Conservation (phyloP, 1,140 invertebrate genomes). For the Bradynema listronoti region DNA sequence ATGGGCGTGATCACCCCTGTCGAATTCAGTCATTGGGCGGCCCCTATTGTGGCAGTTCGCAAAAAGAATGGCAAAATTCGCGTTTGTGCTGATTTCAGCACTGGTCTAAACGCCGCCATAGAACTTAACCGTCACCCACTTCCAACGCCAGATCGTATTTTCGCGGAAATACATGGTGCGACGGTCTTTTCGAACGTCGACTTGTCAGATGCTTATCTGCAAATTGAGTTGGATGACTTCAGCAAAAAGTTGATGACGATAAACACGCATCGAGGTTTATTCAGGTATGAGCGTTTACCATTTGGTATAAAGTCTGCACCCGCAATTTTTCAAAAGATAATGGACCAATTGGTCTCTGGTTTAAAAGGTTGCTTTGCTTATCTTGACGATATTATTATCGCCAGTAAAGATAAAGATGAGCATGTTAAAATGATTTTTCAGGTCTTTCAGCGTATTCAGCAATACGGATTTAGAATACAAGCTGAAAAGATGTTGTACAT, state of each 20-base stretch:
- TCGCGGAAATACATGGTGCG: constrained; percentile 35
- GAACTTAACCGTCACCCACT: constrained; percentile 38
- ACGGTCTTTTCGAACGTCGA: constrained; percentile 52
- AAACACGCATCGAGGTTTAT: constrained; percentile 39
- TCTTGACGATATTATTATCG: constrained; percentile 31
- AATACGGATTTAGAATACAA: too few species aligned
- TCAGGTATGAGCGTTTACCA: constrained; percentile 47
- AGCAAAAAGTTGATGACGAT: constrained; percentile 32
- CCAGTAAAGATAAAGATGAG: neutral
- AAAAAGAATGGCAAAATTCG: too few species aligned
- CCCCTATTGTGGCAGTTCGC: too few species aligned
- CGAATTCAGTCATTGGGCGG: constrained; percentile 58
- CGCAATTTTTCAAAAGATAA: constrained; percentile 62
- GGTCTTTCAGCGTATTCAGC: too few species aligned
- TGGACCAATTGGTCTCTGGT: constrained; percentile 59
- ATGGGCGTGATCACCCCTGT: constrained; percentile 44
- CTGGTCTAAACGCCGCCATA: constrained; percentile 45
- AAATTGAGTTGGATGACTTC: constrained; percentile 38
- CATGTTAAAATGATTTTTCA: too few species aligned
- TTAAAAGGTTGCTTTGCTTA: constrained; percentile 48
- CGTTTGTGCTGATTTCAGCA: constrained; percentile 10
- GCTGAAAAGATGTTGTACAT: too few species aligned
- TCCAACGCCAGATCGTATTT: constrained; percentile 49
- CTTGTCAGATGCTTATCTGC: constrained; percentile 34
- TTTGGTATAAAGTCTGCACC: constrained; percentile 62